Evolutionary conservation across 2,888 invertebrate species (phyloP).

Genomic region (Bellardia bayeri): DNA sequence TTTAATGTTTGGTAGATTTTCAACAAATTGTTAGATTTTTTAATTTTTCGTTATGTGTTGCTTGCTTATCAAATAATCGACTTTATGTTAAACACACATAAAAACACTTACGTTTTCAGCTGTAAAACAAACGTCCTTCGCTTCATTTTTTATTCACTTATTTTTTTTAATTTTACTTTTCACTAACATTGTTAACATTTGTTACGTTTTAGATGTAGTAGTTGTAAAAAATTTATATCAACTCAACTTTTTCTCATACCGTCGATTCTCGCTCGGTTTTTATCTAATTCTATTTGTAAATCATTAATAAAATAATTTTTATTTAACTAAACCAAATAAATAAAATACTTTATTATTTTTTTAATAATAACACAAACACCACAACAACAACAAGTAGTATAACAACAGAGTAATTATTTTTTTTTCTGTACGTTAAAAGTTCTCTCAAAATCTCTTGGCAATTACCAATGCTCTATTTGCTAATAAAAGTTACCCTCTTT

Average conservation of each 20-base stretch:
- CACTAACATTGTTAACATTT: conserved; percentile 55
- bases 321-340: not conserved
- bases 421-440: conserved; percentile 28
- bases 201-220: conserved; percentile 17
- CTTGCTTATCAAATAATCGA: conserved; percentile 58
- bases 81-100: conserved; percentile 56
- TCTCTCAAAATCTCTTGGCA: conserved; percentile 35
- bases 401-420: conserved; percentile 40
- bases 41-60: not conserved
- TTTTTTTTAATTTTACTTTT: conserved; percentile 60
- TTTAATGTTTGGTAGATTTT: not conserved
- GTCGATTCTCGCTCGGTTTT: not conserved
- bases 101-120: conserved; percentile 54
- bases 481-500: conserved; percentile 37
- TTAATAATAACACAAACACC: conserved; percentile 58
- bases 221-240: conserved; percentile 15
- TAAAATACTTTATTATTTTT: conserved; percentile 19
- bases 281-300: not conserved
- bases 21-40: not conserved
- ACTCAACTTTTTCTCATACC: not conserved
- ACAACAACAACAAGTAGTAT: conserved; percentile 66
- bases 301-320: not conserved
- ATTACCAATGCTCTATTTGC: conserved; percentile 47
- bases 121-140: conserved; percentile 55
- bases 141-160: conserved; percentile 37